Conservation (phyloP, 1,140 invertebrate species). For the Aphelinus atriplicis region DNA sequence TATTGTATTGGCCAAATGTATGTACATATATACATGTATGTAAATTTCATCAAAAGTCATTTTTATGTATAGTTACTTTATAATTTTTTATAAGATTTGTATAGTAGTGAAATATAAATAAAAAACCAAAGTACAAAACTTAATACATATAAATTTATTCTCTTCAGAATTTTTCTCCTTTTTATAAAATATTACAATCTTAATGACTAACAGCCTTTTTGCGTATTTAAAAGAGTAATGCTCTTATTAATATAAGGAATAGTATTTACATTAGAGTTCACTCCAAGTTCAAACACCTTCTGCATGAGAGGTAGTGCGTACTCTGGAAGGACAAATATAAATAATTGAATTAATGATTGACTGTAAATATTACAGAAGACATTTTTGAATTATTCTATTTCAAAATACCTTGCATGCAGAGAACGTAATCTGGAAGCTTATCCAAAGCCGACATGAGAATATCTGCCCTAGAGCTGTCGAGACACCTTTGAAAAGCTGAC, state of each 20-base stretch:
- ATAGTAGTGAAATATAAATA: slow-evolving; percentile 23
- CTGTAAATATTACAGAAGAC: background rate
- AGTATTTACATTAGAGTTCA: slow-evolving; percentile 82
- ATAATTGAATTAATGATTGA: background rate
- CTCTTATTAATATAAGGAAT: slow-evolving; percentile 81
- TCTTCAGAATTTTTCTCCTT: slow-evolving; percentile 24
- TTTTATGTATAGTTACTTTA: background rate
- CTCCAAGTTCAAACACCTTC: slow-evolving; percentile 84
- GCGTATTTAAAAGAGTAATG: slow-evolving; percentile 82
- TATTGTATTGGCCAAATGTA: background rate
- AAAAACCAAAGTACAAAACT: slow-evolving; percentile 13
- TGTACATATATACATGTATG: slow-evolving; percentile 3
- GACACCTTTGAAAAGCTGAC: slow-evolving; percentile 80
- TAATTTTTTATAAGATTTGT: slow-evolving; percentile 10
- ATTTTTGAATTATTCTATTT: slow-evolving; percentile 18
- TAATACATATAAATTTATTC: slow-evolving; percentile 36
- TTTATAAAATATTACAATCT: slow-evolving; percentile 36
- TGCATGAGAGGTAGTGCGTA: slow-evolving; percentile 80
- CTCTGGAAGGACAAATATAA: slow-evolving; percentile 69
- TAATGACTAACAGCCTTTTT: slow-evolving; percentile 76
- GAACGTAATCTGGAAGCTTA: slow-evolving; percentile 82
- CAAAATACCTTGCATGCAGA: slow-evolving; percentile 78
- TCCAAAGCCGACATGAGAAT: slow-evolving; percentile 83
- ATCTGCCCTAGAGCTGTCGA: slow-evolving; percentile 81
- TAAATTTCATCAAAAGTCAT: background rate